phyloP scores from a whole-genome alignment of 1,140 invertebrate genomes.

The Lanistes nyassanus region DNA sequence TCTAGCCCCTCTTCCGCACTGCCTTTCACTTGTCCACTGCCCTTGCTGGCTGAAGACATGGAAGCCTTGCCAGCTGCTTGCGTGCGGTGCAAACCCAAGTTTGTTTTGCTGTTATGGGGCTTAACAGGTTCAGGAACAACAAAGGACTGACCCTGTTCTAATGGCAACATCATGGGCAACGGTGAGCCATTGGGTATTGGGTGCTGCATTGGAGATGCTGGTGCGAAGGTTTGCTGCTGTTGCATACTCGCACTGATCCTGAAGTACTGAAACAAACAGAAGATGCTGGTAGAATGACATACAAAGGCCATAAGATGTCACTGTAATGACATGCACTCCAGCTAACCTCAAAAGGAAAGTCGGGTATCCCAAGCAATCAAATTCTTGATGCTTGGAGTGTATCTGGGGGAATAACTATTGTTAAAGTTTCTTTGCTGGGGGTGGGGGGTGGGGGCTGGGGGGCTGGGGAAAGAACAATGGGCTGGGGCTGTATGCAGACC shows the following conservation, averaged over 20 bases:
- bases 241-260: slow-evolving; percentile 24
- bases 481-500: too few species aligned
- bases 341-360: too few species aligned
- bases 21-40: neutral
- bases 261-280: slow-evolving; percentile 25
- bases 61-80: neutral
- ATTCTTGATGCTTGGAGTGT: too few species aligned
- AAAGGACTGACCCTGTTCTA: slow-evolving; percentile 23
- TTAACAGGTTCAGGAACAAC: neutral
- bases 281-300: too few species aligned
- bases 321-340: too few species aligned
- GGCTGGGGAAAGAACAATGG: neutral
- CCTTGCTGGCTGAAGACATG: neutral
- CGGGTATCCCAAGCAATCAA: too few species aligned
- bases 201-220: slow-evolving; percentile 4
- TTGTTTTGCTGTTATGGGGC: slow-evolving; percentile 9
- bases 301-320: too few species aligned
- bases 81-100: neutral
- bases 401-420: too few species aligned
- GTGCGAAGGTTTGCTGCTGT: slow-evolving; percentile 13
- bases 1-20: slow-evolving; percentile 13
- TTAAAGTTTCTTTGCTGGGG: neutral
- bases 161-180: slow-evolving; percentile 2
- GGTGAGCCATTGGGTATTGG: neutral
- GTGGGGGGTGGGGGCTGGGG: neutral